These are phyloP conservation scores for Motacilla tschutschensis DNA, from an alignment of 2,113 vertebrate species.

Conservation along the genomic window DNA sequence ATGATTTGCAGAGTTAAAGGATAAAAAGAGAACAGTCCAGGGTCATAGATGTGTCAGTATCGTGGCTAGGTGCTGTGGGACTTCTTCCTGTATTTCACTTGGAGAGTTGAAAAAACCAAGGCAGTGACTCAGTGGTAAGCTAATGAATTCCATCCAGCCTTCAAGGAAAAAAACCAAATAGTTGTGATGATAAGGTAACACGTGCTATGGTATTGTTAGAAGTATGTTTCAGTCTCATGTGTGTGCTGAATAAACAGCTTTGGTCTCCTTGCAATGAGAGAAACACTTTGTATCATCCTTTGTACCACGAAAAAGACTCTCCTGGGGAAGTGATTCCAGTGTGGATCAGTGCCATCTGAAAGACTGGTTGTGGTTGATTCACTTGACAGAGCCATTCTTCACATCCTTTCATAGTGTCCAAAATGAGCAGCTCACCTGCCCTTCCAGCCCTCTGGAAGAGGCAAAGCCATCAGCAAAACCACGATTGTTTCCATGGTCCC, in stretches of 20 bases:
- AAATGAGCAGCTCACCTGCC: background rate
- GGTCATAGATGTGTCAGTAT: background rate
- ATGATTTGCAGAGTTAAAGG: background rate
- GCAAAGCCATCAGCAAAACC: background rate
- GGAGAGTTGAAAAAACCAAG: background rate
- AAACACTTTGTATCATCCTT: background rate
- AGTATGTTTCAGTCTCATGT: background rate
- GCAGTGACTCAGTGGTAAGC: background rate
- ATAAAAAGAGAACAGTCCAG: background rate
- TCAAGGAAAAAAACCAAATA: slow-evolving; percentile 31
- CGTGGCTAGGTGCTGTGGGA: background rate
- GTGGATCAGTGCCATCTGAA: background rate
- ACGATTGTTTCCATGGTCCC: background rate
- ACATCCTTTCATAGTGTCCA: background rate
- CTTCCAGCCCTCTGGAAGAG: background rate
- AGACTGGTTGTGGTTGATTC: background rate
- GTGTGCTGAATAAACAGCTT: background rate
- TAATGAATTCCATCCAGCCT: slow-evolving; percentile 20
- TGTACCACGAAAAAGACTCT: background rate
- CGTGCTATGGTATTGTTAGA: background rate
- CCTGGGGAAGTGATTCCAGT: background rate
- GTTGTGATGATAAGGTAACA: slow-evolving; percentile 10
- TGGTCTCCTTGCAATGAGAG: background rate
- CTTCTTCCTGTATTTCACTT: background rate
- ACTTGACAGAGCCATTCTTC: background rate